Base-by-base conservation (phyloP, 2,888 invertebrate species). In the Papilio demoleus region DNA sequence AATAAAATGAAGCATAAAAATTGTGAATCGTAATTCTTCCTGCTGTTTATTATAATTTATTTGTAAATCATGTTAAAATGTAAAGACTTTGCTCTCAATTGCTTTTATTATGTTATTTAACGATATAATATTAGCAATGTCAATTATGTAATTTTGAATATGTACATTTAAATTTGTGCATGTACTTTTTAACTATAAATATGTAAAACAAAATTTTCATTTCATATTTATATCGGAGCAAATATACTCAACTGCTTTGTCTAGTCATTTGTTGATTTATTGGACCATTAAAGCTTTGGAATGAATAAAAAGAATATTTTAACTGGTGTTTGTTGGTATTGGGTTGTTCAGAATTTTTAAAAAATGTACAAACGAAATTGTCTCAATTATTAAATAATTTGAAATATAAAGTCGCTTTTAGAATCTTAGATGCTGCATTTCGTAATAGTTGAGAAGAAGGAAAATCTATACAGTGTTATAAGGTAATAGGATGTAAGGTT, bases 221-320 rank as follows among this genome's bases (percentile, higher is more conserved):
- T n/a, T n/a, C 1, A 8, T 31, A 53, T 60, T 34, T 12, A 34
- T 36, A 24, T 17, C 22, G 24, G 24, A 60, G 50, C 40, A 45
- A 61, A 64, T 45, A 70, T 71, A 74, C 71, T 73, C 71, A 66
- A 71, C 53, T 61, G 68, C 71, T 73, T 70, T 73, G 42, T 75
- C 75, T 75, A 75, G 75, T 75, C 75, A 75, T 65, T 67, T 68
- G 42, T 62, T 62, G 38, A 45, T 65, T 59, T 61, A 65, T 60
- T 65, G 60, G 65, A 56, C 59, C 40, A 47, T 36, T 38, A 19
- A 40, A 64, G 9, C 22, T 38, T 81, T 81, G 81, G 82, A 84
- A 82, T 79, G 81, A 85, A 84, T 82, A 82, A n/a, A n/a, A n/a
- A n/a, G n/a, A 79, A 81, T 78, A 77, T 63, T 38, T 75, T 56